Percentiles rank a stretch among this genome's conserved stretches.
Conservation (phyloP, 2,113 vertebrate species). For the Labrus mixtus region DNA sequence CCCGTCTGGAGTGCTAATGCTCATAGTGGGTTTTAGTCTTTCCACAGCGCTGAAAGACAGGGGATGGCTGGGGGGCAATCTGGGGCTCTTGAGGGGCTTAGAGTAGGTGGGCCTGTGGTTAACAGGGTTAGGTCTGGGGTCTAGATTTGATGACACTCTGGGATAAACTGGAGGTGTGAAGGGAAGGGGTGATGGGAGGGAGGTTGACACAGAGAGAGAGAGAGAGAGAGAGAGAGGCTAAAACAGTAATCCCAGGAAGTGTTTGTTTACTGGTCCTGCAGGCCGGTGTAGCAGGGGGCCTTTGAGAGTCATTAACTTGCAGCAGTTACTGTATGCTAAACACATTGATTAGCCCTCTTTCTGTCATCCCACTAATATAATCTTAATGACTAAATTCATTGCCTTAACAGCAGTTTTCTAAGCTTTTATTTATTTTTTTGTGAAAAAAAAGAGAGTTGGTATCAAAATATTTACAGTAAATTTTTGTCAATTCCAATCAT, state of each 20-base stretch:
- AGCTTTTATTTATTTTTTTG: background rate
- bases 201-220: background rate
- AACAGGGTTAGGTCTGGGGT: conserved; percentile 10
- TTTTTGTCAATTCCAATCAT: background rate
- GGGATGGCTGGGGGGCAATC: conserved; percentile 8
- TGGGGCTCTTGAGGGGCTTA: conserved; percentile 26
- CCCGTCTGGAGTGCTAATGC: conserved; percentile 52
- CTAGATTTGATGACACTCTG: conserved; percentile 5
- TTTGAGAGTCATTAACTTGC: conserved; percentile 34
- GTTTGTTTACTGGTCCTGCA: conserved; percentile 50
- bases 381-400: background rate
- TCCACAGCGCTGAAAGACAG: conserved; percentile 7
- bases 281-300: conserved; percentile 29
- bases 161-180: background rate
- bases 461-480: background rate
- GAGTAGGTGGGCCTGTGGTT: background rate
- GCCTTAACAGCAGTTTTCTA: background rate
- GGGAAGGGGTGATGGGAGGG: background rate
- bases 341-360: conserved; percentile 55
- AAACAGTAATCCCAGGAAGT: conserved; percentile 29
- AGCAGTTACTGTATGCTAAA: conserved; percentile 48
- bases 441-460: background rate
- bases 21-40: conserved; percentile 12
- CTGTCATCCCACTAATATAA: conserved; percentile 20
- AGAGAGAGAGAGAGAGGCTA: background rate